A percentile compares a stretch with the other conserved stretches of the same genome.
These are phyloP conservation scores for Cyprinodon diabolis DNA, from an alignment of 2,797 vertebrate genomes.

Conservation along the genomic window DNA sequence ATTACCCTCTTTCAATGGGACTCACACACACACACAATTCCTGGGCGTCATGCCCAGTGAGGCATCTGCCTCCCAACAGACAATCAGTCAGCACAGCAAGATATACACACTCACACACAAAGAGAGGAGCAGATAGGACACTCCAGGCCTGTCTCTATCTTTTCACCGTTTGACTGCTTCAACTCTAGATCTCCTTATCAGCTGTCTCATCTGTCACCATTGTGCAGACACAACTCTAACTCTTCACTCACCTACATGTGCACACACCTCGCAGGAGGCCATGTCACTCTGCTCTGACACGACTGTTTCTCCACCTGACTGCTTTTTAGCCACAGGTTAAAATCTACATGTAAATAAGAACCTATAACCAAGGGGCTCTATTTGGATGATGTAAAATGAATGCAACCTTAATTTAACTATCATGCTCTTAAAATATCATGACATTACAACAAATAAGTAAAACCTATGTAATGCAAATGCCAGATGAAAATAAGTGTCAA, in stretches of 20 bases:
- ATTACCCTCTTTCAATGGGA: conserved; percentile 72
- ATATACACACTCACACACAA: conserved; percentile 41
- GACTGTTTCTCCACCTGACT: conserved; percentile 43
- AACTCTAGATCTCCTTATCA: conserved; percentile 71
- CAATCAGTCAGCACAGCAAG: conserved; percentile 53
- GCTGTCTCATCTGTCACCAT: conserved; percentile 66
- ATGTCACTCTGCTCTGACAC: conserved; percentile 49
- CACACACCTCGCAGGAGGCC: conserved; percentile 25
- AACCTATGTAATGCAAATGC: conserved; percentile 2
- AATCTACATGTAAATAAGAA: conserved; percentile 47
- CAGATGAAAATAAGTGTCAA: conserved; percentile 2
- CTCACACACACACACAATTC: conserved; percentile 66
- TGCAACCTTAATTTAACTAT: background rate
- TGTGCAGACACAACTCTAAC: conserved; percentile 51
- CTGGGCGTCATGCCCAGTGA: conserved; percentile 81
- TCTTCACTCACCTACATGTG: conserved; percentile 31
- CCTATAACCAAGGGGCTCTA: conserved; percentile 3
- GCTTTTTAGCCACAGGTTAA: conserved; percentile 28
- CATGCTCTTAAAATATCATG: background rate
- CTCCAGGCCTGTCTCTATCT: conserved; percentile 53
- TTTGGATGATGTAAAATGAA: background rate
- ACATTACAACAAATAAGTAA: background rate
- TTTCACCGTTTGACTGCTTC: conserved; percentile 64
- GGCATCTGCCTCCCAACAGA: conserved; percentile 81
- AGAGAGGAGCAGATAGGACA: conserved; percentile 54